Percentiles rank a stretch among this genome's conserved stretches.
These are phyloP conservation scores for Tribolium madens DNA, from an alignment of 1,140 invertebrate genomes.

Conservation along the genomic window DNA sequence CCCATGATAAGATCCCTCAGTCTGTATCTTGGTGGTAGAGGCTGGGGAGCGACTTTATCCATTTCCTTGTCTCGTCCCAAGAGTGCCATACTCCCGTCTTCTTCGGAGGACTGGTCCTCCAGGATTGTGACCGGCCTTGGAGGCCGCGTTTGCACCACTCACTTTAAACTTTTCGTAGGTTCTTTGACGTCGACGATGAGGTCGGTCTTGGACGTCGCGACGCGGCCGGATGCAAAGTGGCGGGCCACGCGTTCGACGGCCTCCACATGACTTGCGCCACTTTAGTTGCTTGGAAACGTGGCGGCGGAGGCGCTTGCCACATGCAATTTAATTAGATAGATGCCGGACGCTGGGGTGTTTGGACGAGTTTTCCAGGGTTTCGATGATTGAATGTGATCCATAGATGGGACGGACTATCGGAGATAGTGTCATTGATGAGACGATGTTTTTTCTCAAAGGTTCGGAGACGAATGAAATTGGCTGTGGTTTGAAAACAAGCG, in stretches of 20 bases:
- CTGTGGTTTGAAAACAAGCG: background rate
- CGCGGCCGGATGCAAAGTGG: constrained; percentile 46
- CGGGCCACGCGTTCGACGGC: constrained; percentile 38
- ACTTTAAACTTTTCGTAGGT: constrained; percentile 4
- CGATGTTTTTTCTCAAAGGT: too few species aligned
- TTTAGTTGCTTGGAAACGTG: constrained; percentile 42
- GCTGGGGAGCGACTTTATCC: constrained; percentile 54
- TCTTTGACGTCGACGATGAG: background rate
- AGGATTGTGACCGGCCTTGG: constrained; percentile 38
- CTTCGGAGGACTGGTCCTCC: constrained; percentile 43
- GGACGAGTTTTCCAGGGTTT: background rate
- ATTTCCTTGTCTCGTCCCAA: constrained; percentile 57
- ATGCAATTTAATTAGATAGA: constrained; percentile 30
- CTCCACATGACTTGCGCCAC: constrained; percentile 45
- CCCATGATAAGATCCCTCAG: constrained; percentile 83
- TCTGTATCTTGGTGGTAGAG: constrained; percentile 72
- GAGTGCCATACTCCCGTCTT: constrained; percentile 53
- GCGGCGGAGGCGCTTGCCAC: constrained; percentile 29
- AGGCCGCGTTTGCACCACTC: constrained; percentile 13
- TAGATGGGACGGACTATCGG: background rate
- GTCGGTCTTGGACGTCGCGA: constrained; percentile 44
- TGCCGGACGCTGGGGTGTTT: constrained; percentile 7
- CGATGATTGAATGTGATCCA: background rate
- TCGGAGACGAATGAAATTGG: background rate
- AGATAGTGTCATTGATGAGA: background rate